phyloP scores from a whole-genome alignment of 1,140 invertebrate genomes.

The Caenorhabditis latens region DNA sequence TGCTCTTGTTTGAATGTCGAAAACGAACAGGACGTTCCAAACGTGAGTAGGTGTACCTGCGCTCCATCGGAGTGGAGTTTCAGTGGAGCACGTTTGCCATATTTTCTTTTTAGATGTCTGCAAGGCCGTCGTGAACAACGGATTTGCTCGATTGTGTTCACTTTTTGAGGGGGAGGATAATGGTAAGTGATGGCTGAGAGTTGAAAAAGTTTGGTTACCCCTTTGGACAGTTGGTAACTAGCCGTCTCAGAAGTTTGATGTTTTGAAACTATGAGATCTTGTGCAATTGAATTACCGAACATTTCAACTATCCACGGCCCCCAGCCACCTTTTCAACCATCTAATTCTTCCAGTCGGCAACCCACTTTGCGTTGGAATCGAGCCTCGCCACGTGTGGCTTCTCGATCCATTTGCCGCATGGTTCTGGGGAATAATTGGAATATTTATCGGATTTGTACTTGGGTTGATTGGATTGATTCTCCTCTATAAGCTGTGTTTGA shows the following conservation, averaged over 20 bases:
- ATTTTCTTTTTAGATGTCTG: background rate
- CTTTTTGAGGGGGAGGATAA: background rate
- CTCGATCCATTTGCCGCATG: background rate
- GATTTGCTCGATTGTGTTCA: background rate
- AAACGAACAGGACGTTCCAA: background rate
- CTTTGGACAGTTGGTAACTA: too few relatives aligned
- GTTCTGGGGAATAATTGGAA: constrained; percentile 24
- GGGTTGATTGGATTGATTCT: background rate
- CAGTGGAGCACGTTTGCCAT: too few relatives aligned
- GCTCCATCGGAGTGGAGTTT: background rate
- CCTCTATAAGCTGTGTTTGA: background rate
- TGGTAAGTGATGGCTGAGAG: background rate
- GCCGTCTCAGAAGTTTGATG: too few relatives aligned
- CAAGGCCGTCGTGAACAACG: background rate
- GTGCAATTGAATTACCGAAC: background rate
- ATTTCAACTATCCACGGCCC: background rate
- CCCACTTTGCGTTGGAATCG: background rate
- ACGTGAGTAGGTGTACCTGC: background rate
- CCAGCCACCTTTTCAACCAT: too few relatives aligned
- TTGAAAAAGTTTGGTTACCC: too few relatives aligned
- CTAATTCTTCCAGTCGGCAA: background rate
- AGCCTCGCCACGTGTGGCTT: background rate
- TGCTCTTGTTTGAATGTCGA: background rate
- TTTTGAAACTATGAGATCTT: background rate
- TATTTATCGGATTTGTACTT: constrained; percentile 5